These are phyloP conservation scores for Sturmia bella DNA, from an alignment of 2,888 invertebrate genomes.

Conservation along the genomic window DNA sequence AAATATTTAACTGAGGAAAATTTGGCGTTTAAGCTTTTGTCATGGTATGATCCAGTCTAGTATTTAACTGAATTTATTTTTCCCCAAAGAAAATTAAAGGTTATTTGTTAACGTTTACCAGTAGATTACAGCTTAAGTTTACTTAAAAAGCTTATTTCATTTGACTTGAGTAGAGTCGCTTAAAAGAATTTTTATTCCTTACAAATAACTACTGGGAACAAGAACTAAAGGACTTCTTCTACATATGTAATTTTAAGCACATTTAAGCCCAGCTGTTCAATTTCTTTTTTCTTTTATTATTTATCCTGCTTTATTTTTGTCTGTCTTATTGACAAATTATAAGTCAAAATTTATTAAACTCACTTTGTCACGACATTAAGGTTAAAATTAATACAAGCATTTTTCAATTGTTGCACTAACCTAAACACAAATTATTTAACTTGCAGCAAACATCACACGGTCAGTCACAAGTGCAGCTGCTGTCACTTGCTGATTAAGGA, in stretches of 20 bases:
- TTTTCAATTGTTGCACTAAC: conserved; percentile 38
- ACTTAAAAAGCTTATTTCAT: conserved; percentile 9
- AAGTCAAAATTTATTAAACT: conserved; percentile 68
- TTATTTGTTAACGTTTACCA: no score
- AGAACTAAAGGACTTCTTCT: no score
- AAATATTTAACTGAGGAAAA: no score
- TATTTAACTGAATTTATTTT: no score
- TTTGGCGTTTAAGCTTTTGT: no score
- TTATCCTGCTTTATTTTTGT: conserved; percentile 17
- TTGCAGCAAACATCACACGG: not conserved
- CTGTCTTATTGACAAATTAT: conserved; percentile 71
- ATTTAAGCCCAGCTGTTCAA: conserved; percentile 60
- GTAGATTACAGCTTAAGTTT: conserved; percentile 28
- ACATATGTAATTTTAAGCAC: not conserved
- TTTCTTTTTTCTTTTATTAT: not conserved
- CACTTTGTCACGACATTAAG: conserved; percentile 72
- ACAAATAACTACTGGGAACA: not conserved
- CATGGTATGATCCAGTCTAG: no score
- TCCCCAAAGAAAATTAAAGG: no score
- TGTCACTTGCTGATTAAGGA: not conserved
- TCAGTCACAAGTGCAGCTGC: conserved; percentile 58
- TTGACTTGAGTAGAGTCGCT: not conserved
- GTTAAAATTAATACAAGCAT: conserved; percentile 53
- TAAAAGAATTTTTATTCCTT: not conserved
- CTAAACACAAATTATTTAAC: conserved; percentile 39